These are phyloP conservation scores for Epinotia ramella DNA, from an alignment of 2,888 invertebrate species.

Conservation along the genomic window DNA sequence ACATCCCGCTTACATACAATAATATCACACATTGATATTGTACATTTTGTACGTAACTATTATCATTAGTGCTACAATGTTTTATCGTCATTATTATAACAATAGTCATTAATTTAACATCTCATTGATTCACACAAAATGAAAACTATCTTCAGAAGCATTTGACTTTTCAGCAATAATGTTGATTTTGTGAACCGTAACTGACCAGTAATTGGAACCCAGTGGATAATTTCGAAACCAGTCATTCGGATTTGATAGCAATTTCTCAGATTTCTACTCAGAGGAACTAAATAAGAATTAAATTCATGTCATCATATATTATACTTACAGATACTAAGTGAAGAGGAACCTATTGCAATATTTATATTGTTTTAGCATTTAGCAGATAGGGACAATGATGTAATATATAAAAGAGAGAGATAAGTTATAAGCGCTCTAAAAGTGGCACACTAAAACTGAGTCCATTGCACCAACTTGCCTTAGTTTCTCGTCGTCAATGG, in stretches of 20 bases:
- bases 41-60: slow-evolving; percentile 56
- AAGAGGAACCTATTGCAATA: neutral
- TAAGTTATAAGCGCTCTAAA: too few relatives aligned
- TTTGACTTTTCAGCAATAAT: neutral
- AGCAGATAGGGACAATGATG: neutral
- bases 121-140: neutral
- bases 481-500: too few relatives aligned
- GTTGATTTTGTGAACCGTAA: neutral
- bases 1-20: slow-evolving; percentile 67
- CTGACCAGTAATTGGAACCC: neutral
- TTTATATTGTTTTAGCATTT: neutral
- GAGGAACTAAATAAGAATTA: neutral
- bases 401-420: too few relatives aligned
- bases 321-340: neutral
- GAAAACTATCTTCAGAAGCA: neutral
- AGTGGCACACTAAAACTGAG: too few relatives aligned
- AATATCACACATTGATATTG: slow-evolving; percentile 78
- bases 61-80: slow-evolving; percentile 31
- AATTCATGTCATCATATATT: neutral
- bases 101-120: slow-evolving; percentile 6
- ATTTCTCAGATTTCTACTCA: neutral
- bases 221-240: neutral
- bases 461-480: too few relatives aligned
- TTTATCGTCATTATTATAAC: slow-evolving; percentile 18
- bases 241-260: neutral